These are phyloP conservation scores for Eudemis profundana DNA, from an alignment of 2,888 invertebrate species.

Conservation along the genomic window DNA sequence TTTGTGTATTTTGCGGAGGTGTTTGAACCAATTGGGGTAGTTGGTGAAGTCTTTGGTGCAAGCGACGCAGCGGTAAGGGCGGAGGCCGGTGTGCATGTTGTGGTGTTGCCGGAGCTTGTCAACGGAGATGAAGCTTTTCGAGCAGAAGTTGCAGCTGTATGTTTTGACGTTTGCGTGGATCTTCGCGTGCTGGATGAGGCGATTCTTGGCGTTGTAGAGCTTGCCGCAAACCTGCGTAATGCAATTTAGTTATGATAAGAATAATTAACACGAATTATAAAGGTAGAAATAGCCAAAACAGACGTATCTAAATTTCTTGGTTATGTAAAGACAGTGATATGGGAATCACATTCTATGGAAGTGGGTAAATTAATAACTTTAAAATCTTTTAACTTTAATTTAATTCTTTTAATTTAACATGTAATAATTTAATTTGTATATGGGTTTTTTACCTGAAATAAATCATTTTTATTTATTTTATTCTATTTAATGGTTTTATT, in stretches of 20 bases:
- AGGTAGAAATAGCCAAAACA: background rate
- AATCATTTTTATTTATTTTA: no score
- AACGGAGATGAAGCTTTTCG: constrained; percentile 71
- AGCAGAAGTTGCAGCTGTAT: constrained; percentile 81
- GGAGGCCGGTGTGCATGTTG: constrained; percentile 84
- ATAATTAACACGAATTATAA: no score
- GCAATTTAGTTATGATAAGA: background rate
- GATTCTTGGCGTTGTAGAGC: constrained; percentile 76
- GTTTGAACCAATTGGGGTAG: constrained; percentile 86
- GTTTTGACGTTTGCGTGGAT: constrained; percentile 73
- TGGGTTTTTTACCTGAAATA: no score
- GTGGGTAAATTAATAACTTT: no score
- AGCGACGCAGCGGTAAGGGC: constrained; percentile 83
- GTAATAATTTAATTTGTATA: no score
- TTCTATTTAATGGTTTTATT: no score
- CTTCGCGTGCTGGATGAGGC: constrained; percentile 68
- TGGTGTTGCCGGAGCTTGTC: constrained; percentile 78
- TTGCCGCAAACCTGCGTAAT: constrained; percentile 74
- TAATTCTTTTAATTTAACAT: no score
- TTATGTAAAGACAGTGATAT: no score
- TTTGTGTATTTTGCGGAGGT: constrained; percentile 72
- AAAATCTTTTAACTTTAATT: no score
- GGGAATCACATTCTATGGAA: no score
- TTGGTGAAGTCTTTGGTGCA: constrained; percentile 84
- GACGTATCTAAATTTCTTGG: no score